Conservation (phyloP, 1,140 invertebrate genomes). For the Heliothis virescens region DNA sequence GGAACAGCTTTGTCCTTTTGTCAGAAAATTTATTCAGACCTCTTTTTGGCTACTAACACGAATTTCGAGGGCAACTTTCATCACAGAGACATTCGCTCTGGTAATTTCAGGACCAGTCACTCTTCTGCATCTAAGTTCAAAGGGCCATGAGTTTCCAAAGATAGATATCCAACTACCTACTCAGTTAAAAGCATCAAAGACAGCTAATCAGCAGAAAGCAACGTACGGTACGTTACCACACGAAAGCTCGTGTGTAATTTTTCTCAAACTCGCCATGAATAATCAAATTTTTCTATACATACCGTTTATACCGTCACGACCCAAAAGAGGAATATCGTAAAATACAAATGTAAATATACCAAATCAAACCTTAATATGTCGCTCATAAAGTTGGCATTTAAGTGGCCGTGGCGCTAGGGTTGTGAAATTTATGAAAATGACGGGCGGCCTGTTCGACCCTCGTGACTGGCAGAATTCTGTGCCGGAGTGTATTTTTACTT, state of each 20-base stretch:
- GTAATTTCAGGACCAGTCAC: too few relatives aligned
- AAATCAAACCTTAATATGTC: conserved; percentile 68
- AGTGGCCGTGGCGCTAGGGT: conserved; percentile 59
- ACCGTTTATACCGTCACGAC: conserved; percentile 70
- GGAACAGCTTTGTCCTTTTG: not conserved
- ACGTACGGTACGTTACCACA: conserved; percentile 62
- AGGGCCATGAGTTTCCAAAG: not conserved
- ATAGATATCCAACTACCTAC: not conserved
- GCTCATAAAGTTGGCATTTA: conserved; percentile 68
- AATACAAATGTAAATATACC: conserved; percentile 49
- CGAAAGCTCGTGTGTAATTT: conserved; percentile 74
- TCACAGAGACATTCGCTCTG: too few relatives aligned
- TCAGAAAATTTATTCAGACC: not conserved
- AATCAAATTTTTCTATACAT: conserved; percentile 83
- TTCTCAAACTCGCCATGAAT: conserved; percentile 81
- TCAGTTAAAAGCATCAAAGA: conserved; percentile 17
- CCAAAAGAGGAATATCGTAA: conserved; percentile 52
- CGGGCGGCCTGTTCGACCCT: conserved; percentile 60
- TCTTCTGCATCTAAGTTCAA: not conserved
- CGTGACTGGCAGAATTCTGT: conserved; percentile 82
- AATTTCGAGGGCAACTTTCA: too few relatives aligned
- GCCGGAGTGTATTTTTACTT: conserved; percentile 77
- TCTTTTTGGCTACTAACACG: not conserved
- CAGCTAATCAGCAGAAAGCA: conserved; percentile 60
- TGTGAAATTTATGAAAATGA: conserved; percentile 77